A percentile compares a stretch with the other conserved stretches of the same genome.
Conservation (phyloP, 2,797 vertebrate genomes). For the Bovichtus variegatus region DNA sequence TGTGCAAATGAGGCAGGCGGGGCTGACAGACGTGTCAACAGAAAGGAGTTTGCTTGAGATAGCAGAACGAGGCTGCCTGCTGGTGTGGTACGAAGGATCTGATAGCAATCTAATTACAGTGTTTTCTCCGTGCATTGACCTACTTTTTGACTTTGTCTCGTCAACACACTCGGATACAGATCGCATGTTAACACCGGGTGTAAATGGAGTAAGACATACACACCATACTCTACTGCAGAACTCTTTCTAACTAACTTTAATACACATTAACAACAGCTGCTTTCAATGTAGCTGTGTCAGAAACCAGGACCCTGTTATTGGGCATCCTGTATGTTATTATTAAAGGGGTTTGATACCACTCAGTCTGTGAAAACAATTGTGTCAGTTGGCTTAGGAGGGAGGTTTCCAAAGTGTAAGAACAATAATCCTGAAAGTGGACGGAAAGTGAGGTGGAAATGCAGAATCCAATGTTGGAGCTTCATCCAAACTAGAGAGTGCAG, state of each 20-base stretch:
- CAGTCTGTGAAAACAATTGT: too few relatives aligned
- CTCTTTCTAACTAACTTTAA: background rate
- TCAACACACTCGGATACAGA: background rate
- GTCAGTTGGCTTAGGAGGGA: background rate
- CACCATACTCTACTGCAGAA: background rate
- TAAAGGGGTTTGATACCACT: too few relatives aligned
- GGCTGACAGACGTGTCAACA: background rate
- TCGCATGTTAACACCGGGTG: background rate
- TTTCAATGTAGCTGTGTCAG: background rate
- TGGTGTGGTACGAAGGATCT: background rate
- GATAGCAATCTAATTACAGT: background rate
- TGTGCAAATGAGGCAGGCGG: background rate
- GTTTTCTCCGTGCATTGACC: background rate
- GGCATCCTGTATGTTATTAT: background rate
- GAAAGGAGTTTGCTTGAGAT: background rate
- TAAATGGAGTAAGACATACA: background rate
- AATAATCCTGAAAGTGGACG: background rate
- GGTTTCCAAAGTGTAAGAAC: too few relatives aligned
- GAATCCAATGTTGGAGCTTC: background rate
- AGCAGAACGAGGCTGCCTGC: background rate
- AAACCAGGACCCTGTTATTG: background rate
- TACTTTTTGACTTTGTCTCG: background rate
- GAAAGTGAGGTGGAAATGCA: background rate
- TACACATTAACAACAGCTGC: background rate
- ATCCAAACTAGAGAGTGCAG: background rate